Percentiles rank a stretch among this genome's conserved stretches.
These are phyloP conservation scores for Pteropus alecto DNA, from an alignment of 2,113 vertebrate genomes.

Conservation along the genomic window DNA sequence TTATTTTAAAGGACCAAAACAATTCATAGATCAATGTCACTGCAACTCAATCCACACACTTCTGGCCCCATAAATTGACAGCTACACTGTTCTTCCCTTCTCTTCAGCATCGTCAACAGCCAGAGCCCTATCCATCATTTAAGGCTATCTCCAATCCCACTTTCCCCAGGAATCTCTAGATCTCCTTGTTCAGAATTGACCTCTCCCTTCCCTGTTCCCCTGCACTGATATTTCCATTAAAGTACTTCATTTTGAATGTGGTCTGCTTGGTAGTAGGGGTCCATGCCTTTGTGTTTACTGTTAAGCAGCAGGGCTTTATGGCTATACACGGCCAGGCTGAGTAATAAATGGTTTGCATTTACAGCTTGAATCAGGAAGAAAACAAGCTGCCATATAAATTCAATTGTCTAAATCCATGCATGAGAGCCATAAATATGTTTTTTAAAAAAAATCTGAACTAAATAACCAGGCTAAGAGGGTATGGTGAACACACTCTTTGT, in stretches of 20 bases:
- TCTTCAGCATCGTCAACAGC: background rate
- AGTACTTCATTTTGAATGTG: accelerated
- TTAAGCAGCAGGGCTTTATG: background rate
- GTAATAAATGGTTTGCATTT: background rate
- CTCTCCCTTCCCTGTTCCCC: background rate
- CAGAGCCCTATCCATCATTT: background rate
- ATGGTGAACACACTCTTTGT: background rate
- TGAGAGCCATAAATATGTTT: background rate
- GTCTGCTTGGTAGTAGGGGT: background rate
- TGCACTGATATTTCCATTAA: background rate
- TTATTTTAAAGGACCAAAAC: background rate
- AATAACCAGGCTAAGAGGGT: background rate
- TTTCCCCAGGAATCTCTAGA: background rate
- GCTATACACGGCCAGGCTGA: background rate
- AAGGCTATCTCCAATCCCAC: too few relatives aligned
- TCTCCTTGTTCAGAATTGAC: background rate
- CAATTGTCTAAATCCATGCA: background rate
- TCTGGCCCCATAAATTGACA: background rate
- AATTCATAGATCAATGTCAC: background rate
- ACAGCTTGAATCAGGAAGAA: background rate
- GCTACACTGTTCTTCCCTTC: background rate
- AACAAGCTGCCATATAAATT: background rate
- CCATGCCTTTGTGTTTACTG: background rate
- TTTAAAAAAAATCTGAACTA: background rate
- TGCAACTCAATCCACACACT: background rate